Evolutionary conservation across 2,113 vertebrate species (phyloP).

Genomic region (Corythornis madagascariensis): DNA sequence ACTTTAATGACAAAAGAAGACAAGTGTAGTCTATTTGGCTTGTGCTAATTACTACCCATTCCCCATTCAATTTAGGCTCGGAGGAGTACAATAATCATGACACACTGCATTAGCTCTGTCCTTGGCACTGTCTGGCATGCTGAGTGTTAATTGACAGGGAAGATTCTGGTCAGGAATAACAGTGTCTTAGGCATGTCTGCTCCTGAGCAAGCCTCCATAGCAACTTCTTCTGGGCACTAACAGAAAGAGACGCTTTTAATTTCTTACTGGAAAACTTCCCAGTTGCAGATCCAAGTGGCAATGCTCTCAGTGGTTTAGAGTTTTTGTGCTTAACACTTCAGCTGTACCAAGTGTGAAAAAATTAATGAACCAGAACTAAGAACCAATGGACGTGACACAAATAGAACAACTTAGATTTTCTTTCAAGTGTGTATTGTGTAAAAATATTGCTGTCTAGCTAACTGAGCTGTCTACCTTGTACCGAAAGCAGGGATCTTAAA

Average conservation of each 20-base stretch:
- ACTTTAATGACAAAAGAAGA: conserved; percentile 65
- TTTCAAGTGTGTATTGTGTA: background rate
- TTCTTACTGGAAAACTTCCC: background rate
- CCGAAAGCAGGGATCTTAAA: background rate
- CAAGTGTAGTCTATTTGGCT: conserved; percentile 52
- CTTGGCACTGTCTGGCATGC: background rate
- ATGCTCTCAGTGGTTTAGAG: background rate
- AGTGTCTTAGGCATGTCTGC: background rate
- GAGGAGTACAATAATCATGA: conserved; percentile 46
- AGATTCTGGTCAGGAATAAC: background rate
- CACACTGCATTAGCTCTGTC: conserved; percentile 26
- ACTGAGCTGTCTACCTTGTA: background rate
- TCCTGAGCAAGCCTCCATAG: background rate
- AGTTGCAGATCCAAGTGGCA: background rate
- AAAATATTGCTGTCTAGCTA: background rate
- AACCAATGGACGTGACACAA: background rate
- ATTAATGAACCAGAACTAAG: conserved; percentile 17
- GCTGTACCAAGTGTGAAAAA: background rate
- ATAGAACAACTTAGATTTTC: background rate
- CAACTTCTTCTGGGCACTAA: background rate
- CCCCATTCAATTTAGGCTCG: conserved; percentile 32
- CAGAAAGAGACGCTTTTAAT: background rate
- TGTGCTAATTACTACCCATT: conserved; percentile 61
- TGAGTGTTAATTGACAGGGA: conserved; percentile 30
- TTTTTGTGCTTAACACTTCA: conserved; percentile 33